Percentiles rank a stretch among this genome's conserved stretches.
phyloP scores from a whole-genome alignment of 1,140 invertebrate species.

The Orchesella cincta region DNA sequence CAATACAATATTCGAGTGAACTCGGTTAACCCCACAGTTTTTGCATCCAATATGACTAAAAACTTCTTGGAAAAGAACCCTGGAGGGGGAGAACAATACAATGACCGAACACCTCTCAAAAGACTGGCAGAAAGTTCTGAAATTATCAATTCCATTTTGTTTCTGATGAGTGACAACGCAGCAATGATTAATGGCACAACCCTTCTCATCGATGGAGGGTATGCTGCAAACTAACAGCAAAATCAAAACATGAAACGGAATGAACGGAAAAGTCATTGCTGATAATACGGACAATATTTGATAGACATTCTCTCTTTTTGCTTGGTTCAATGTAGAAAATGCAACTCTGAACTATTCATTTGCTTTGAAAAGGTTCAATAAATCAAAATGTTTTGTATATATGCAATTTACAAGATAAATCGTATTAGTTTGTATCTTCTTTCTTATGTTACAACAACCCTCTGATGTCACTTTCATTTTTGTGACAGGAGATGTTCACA shows the following conservation, averaged over 20 bases:
- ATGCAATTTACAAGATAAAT: too few relatives aligned
- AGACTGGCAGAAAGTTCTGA: conserved; percentile 29
- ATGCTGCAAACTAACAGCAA: conserved; percentile 25
- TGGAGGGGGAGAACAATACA: conserved; percentile 25
- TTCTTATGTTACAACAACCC: too few relatives aligned
- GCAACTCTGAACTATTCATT: too few relatives aligned
- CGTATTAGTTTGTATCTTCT: too few relatives aligned
- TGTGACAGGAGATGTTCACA: too few relatives aligned
- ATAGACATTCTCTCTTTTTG: too few relatives aligned
- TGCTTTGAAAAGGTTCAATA: too few relatives aligned
- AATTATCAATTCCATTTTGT: conserved; percentile 42
- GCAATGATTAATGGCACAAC: conserved; percentile 40
- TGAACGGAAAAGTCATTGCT: too few relatives aligned
- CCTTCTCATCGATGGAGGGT: conserved; percentile 41
- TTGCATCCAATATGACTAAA: conserved; percentile 36
- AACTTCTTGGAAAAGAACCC: conserved; percentile 31
- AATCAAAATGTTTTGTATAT: too few relatives aligned
- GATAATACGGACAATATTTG: too few relatives aligned
- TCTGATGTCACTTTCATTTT: too few relatives aligned
- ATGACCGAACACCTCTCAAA: conserved; percentile 19
- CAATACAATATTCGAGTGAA: conserved; percentile 32
- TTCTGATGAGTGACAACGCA: conserved; percentile 41
- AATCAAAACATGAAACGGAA: not conserved
- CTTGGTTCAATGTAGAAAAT: too few relatives aligned
- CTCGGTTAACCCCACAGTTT: conserved; percentile 39